Evolutionary conservation across 1,140 invertebrate species (phyloP).

Genomic region (Caenorhabditis brenneri): DNA sequence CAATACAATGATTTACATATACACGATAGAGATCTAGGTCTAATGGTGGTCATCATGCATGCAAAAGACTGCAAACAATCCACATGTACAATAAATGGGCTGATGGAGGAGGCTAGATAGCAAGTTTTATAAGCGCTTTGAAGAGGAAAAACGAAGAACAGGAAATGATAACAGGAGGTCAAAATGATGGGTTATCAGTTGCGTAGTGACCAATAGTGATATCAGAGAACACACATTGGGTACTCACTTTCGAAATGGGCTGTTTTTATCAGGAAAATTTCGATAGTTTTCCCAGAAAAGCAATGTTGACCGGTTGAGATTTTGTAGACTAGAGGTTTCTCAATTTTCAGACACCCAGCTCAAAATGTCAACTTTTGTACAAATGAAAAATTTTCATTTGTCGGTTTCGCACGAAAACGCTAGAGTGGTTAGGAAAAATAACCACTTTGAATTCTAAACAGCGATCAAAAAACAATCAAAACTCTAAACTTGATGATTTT

Average conservation of each 20-base stretch:
- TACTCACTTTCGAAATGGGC: not conserved
- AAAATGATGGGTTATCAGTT: conserved; percentile 31
- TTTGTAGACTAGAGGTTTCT: too few relatives aligned
- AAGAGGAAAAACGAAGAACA: not conserved
- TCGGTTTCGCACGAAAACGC: too few relatives aligned
- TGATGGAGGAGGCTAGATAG: conserved; percentile 30
- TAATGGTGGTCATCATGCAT: not conserved
- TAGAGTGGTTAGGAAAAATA: too few relatives aligned
- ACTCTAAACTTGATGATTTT: too few relatives aligned
- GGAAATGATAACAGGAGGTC: not conserved
- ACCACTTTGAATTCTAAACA: too few relatives aligned
- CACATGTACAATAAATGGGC: not conserved
- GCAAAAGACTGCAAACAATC: conserved; percentile 19
- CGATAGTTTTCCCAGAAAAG: too few relatives aligned
- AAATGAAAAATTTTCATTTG: too few relatives aligned
- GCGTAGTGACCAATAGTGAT: not conserved
- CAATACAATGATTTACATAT: not conserved
- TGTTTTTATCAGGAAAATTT: too few relatives aligned
- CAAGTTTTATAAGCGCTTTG: not conserved
- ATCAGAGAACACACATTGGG: not conserved
- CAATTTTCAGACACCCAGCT: too few relatives aligned
- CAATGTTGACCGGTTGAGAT: too few relatives aligned
- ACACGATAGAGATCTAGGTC: not conserved
- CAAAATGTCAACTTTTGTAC: too few relatives aligned
- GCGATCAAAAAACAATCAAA: too few relatives aligned